Evolutionary conservation across 2,113 vertebrate genomes (phyloP).

Genomic region (Balaeniceps rex): DNA sequence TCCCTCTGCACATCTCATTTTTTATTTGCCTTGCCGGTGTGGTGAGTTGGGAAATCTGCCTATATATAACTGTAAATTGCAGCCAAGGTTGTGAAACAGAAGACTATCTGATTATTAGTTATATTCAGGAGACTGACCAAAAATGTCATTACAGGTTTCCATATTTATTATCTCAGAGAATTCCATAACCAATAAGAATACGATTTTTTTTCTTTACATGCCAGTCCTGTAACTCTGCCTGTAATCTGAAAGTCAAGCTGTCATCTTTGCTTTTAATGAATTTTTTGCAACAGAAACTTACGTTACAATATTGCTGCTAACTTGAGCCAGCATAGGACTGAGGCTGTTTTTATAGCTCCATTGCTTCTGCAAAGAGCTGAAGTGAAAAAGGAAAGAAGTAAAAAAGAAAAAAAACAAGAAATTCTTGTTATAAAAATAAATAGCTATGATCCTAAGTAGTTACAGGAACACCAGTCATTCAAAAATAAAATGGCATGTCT

Average conservation of each 20-base stretch:
- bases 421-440: background rate
- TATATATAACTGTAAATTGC: background rate
- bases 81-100: background rate
- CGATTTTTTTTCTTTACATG: background rate
- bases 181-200: background rate
- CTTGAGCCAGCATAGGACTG: background rate
- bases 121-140: background rate
- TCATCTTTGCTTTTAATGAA: background rate
- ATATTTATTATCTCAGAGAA: constrained; percentile 22
- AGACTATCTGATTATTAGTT: background rate
- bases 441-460: background rate
- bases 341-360: background rate
- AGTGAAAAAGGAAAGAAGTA: background rate
- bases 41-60: background rate
- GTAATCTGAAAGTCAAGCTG: constrained; percentile 10
- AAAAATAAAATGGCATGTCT: background rate
- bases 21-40: background rate
- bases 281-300: background rate
- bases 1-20: background rate
- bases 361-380: background rate
- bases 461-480: background rate
- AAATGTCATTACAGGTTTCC: background rate
- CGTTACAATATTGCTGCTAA: background rate
- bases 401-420: background rate
- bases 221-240: background rate